Percentiles rank a stretch among this genome's conserved stretches.
These are phyloP conservation scores for Proteles cristata DNA, from an alignment of 2,113 vertebrate species.

Conservation along the genomic window DNA sequence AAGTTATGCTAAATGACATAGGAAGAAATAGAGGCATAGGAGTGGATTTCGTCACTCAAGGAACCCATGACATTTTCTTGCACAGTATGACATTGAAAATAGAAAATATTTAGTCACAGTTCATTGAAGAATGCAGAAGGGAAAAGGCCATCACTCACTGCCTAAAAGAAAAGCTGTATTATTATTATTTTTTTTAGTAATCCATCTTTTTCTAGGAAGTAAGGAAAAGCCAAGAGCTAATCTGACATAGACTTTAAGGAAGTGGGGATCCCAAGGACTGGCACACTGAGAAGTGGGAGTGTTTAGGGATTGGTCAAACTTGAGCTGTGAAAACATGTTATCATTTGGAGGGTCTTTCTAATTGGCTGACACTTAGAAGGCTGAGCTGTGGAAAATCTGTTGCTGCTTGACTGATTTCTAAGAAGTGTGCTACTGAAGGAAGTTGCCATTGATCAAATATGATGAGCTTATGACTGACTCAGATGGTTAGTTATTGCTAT, in stretches of 20 bases:
- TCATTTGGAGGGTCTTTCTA: neutral
- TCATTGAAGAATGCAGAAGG: neutral
- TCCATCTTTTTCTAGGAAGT: neutral
- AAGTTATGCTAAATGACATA: neutral
- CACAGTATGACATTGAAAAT: neutral
- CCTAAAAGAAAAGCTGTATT: neutral
- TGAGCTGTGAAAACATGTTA: neutral
- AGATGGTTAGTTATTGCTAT: neutral
- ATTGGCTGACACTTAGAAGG: neutral
- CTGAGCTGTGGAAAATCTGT: neutral
- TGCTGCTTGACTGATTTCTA: neutral
- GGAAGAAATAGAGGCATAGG: neutral
- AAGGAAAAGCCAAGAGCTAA: neutral
- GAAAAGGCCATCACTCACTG: neutral
- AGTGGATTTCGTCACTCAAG: neutral
- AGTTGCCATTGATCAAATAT: slow-evolving; percentile 38
- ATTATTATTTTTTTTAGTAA: neutral
- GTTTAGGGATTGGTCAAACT: neutral
- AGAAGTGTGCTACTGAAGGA: neutral
- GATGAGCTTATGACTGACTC: neutral
- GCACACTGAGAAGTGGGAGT: neutral
- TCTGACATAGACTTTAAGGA: neutral
- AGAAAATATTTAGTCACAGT: neutral
- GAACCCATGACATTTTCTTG: neutral
- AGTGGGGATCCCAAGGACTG: neutral